Base-by-base conservation (phyloP, 2,113 vertebrate species). In the Barnardius zonarius region DNA sequence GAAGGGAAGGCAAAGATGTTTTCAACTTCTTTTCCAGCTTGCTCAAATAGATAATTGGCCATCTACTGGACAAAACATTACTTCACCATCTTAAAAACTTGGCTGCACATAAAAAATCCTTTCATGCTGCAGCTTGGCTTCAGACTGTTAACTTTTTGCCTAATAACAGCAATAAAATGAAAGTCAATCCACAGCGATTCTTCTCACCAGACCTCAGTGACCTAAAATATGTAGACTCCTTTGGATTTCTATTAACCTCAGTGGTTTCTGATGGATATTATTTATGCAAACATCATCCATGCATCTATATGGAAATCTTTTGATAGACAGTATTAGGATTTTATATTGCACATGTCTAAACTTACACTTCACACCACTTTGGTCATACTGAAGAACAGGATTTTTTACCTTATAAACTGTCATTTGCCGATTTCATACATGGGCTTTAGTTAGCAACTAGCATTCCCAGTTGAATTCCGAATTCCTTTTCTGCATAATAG, bases 41-140 rank as follows among this genome's bases (percentile, higher is more conserved):
- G 28, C 3, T 7, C 27, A 82, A 93, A 46, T 35, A 89, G 69
- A 89, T 88, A 92, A 94, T 52, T 88, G 44, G 73, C 80, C 80
- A 89, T 96, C 86, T 86, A 91, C 83, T 49, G 90, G 80, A 93
- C 90, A 93, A 80, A 94, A 41, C 82, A 89, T 61, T 90, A 79
- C 52, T 94, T 92, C 74, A 61, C 46, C 8, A 31, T 41, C 49
- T 79, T 84, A 93, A 59, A 89, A 86, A 79, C 54, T 86, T 94
- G 75, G 72, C 61, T 80, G 31, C n/a, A 69, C 44, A 69, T 84
- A 78, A 95, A 76, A 95, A 88, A 68, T 28, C 17, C 27, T 88
- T 73, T 92, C 41, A 76, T 83, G 37, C 51, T 93, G 51, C 68
- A 95, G n/a, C 39, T 96, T 96, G 86, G 72, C 88, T 95, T 77